Percentiles rank a stretch among this genome's conserved stretches.
These are phyloP conservation scores for Anagyrus pseudococci DNA, from an alignment of 2,888 invertebrate genomes.

Conservation along the genomic window DNA sequence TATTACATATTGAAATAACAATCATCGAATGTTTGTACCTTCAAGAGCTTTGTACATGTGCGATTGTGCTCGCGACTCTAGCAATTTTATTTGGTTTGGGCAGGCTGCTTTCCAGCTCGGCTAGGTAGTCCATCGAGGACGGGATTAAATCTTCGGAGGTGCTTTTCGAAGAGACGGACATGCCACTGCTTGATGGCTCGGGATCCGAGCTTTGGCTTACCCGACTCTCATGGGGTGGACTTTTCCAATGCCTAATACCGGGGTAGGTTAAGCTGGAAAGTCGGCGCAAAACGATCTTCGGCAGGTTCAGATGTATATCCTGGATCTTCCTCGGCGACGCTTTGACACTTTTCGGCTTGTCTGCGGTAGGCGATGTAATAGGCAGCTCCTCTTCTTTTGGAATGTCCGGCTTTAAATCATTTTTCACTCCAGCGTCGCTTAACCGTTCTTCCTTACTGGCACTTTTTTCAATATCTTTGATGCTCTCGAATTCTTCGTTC, in stretches of 20 bases:
- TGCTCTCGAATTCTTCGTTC: neutral
- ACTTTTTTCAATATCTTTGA: neutral
- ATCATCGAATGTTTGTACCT: constrained; percentile 24
- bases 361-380: too few relatives aligned
- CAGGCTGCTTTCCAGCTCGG: constrained; percentile 21
- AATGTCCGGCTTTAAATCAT: constrained; percentile 15
- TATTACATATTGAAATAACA: constrained; percentile 18
- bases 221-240: constrained; percentile 30
- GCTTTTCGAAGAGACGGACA: constrained; percentile 25
- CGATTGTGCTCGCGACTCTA: constrained; percentile 10
- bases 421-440: constrained; percentile 3
- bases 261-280: constrained; percentile 47
- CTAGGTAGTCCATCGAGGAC: constrained; percentile 25
- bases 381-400: neutral
- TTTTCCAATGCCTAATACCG: constrained; percentile 34
- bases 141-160: constrained; percentile 17
- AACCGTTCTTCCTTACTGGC: neutral
- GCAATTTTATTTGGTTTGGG: constrained; percentile 32
- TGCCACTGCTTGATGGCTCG: constrained; percentile 32
- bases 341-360: neutral
- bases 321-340: constrained; percentile 24
- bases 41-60: constrained; percentile 17
- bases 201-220: constrained; percentile 17
- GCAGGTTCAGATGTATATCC: constrained; percentile 27
- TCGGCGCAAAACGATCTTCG: constrained; percentile 48